Base-by-base conservation (phyloP, 2,888 invertebrate genomes). In the Pristionchus exspectatus region DNA sequence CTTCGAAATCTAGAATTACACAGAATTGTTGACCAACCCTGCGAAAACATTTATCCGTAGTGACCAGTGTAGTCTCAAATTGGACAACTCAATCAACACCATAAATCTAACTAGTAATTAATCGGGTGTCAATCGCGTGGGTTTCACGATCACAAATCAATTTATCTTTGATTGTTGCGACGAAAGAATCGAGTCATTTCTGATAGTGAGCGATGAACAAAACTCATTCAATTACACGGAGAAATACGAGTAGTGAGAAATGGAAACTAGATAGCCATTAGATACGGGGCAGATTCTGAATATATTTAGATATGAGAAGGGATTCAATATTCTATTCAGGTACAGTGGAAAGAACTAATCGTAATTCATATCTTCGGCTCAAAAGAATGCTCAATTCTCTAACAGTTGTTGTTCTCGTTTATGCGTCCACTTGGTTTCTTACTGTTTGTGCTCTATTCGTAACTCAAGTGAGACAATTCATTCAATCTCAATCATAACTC, bases 391-490 rank as follows among this genome's bases (percentile, higher is more conserved):
- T 93, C 85, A 91, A 90, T 66, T 92, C 92, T 30, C 81, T 92
- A 30, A 91, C 91, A 77, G 69, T 92, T 16, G 91, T 92, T 16
- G 90, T 92, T 44, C 66, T 81, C 27, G 90, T 92, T 21, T 92
- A 92, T 59, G 90, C 90, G 18, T 91, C 86, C 77, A 92, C 92
- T 44, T 92, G 92, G 92, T 92, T 92, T 88, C 89, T 92, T 77
- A 92, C 92, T 66, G 91, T 92, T 21, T 81, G 88, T n/a, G 90
- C 91, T 14, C 90, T 92, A 3, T 87, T 92, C 30, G 88, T 91
- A 21, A 90, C 91, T n/a, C 92, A 92, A 91, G 92, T 92, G 18
- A 54, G 30, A 56, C 30, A 9, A 27, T 24, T 24, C 10, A 56
- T n/a, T 21, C n/a, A 72, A 27, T 30, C 18, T 50, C 54, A 59